Conservation (phyloP, 2,888 invertebrate species). For the Anaspis maculata region DNA sequence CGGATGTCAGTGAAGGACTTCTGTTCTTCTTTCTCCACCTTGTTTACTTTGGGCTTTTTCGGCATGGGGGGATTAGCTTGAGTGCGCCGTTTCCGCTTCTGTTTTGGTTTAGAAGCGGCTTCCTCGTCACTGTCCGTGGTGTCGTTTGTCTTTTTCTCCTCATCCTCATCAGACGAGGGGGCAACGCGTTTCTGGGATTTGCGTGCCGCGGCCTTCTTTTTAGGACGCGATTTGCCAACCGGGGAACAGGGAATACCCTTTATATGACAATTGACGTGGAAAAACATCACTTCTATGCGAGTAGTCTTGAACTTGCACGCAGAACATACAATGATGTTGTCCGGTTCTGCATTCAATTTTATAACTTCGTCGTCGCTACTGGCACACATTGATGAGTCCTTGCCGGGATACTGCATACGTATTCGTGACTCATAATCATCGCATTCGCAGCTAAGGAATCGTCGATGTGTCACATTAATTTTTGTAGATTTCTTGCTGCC, state of each 20-base stretch:
- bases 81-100: constrained; percentile 20
- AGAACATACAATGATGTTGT: constrained; percentile 22
- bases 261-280: constrained; percentile 65
- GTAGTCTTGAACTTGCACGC: constrained; percentile 50
- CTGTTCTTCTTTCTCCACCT: constrained; percentile 12
- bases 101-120: constrained; percentile 36
- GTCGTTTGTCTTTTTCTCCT: constrained; percentile 10
- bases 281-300: constrained; percentile 63
- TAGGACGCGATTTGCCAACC: background rate
- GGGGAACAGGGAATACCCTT: constrained; percentile 31
- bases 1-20: constrained; percentile 45
- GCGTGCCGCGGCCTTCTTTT: too few species aligned
- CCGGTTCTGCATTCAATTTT: constrained; percentile 21
- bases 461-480: constrained; percentile 41
- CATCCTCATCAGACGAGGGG: constrained; percentile 3
- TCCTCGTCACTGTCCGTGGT: constrained; percentile 18
- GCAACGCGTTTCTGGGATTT: constrained; percentile 5
- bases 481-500: constrained; percentile 25
- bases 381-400: constrained; percentile 19
- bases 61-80: too few species aligned
- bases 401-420: constrained; percentile 50
- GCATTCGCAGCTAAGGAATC: constrained; percentile 41
- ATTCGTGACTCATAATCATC: constrained; percentile 55
- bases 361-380: constrained; percentile 25
- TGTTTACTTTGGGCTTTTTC: constrained; percentile 27